phyloP scores from a whole-genome alignment of 2,113 vertebrate species.

The Xiphophorus hellerii region DNA sequence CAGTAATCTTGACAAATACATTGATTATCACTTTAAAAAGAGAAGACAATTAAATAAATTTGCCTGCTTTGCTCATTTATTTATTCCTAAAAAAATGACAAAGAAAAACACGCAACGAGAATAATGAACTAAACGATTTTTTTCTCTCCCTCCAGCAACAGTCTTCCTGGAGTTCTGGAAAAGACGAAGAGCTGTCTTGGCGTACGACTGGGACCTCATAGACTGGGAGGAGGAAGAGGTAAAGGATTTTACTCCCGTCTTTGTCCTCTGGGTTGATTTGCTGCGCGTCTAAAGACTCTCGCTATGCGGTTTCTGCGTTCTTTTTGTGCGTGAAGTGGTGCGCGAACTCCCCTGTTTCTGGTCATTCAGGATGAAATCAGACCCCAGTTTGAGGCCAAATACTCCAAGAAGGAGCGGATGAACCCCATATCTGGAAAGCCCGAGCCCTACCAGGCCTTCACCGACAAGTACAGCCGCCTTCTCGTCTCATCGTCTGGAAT shows the following conservation, averaged over 20 bases:
- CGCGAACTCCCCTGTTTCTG: not conserved
- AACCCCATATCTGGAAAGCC: slow-evolving; percentile 94
- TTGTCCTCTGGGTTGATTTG: not conserved
- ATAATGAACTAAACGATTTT: not conserved
- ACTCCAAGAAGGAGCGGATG: slow-evolving; percentile 92
- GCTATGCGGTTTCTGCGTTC: no score
- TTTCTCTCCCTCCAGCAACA: slow-evolving; percentile 82
- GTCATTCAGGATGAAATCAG: slow-evolving; percentile 90
- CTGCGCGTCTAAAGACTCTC: no score
- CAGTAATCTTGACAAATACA: not conserved
- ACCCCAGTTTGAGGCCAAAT: slow-evolving; percentile 96
- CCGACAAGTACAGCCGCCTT: slow-evolving; percentile 94
- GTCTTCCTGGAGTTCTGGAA: slow-evolving; percentile 99
- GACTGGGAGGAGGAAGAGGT: slow-evolving; percentile 99
- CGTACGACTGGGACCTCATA: slow-evolving; percentile 97
- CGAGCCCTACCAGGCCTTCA: slow-evolving; percentile 93
- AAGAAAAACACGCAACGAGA: not conserved
- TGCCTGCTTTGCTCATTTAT: no score
- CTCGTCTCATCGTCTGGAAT: slow-evolving; percentile 93
- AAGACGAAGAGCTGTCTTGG: slow-evolving; percentile 91
- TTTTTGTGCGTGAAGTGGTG: not conserved
- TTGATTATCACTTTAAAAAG: not conserved
- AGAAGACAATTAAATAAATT: not conserved
- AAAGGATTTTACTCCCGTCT: not conserved
- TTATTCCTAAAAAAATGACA: no score